phyloP scores from a whole-genome alignment of 2,113 vertebrate species.

The Columba livia region DNA sequence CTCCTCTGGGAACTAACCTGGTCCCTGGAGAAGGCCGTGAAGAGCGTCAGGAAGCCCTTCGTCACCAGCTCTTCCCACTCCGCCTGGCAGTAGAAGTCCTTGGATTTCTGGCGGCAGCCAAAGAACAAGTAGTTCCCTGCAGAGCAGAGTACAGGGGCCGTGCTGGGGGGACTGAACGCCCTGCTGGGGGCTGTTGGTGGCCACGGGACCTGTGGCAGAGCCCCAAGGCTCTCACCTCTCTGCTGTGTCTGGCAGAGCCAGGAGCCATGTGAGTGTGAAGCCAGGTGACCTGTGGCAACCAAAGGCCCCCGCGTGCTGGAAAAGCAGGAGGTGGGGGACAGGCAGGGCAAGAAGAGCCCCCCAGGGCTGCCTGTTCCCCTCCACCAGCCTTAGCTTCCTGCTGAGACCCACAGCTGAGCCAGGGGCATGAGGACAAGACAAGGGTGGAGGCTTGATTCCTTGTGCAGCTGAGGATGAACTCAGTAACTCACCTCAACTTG shows the following conservation, averaged over 20 bases:
- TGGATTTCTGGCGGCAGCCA: constrained; percentile 84
- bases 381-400: not conserved
- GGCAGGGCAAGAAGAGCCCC: not conserved
- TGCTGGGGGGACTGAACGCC: not conserved
- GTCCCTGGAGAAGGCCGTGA: constrained; percentile 93
- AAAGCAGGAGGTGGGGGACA: not conserved
- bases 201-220: not conserved
- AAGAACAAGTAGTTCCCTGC: constrained; percentile 90
- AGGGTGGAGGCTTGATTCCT: not conserved
- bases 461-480: not conserved
- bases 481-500: not conserved
- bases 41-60: constrained; percentile 77
- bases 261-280: not conserved
- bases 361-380: not conserved
- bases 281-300: not conserved
- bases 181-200: not conserved
- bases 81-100: constrained; percentile 88
- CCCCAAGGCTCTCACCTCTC: not conserved
- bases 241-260: not conserved
- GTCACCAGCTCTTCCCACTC: constrained; percentile 86
- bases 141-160: not conserved
- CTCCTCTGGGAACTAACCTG: constrained; percentile 79
- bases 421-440: not conserved
- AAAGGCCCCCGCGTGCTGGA: not conserved
- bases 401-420: not conserved